Evolutionary conservation across 2,888 invertebrate genomes (phyloP).

Genomic region (Brachycybe producta): DNA sequence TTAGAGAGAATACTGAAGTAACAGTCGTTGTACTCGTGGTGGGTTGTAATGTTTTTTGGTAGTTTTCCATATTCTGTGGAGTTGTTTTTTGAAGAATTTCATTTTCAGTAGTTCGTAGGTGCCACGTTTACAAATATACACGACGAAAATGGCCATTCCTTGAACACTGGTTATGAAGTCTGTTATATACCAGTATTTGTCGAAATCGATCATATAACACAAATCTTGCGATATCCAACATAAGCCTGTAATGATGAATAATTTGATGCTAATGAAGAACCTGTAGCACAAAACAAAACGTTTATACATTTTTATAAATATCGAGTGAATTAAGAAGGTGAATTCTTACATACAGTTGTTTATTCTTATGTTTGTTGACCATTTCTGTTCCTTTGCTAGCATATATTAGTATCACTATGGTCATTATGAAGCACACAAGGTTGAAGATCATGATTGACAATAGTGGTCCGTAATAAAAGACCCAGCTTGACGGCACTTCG

Average conservation of each 20-base stretch:
- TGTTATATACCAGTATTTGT: background rate
- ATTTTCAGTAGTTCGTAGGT: background rate
- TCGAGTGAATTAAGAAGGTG: background rate
- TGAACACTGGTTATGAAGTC: background rate
- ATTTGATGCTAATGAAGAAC: background rate
- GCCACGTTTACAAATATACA: constrained; percentile 1
- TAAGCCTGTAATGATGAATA: constrained; percentile 3
- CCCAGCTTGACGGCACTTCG: background rate
- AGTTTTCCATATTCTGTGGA: too few relatives aligned
- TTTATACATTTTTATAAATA: background rate
- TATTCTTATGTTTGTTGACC: constrained; percentile 16
- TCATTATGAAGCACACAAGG: constrained; percentile 15
- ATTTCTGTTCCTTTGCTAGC: constrained; percentile 13
- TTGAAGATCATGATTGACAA: constrained; percentile 9
- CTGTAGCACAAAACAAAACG: too few relatives aligned
- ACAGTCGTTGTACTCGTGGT: too few relatives aligned
- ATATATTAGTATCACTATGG: constrained; percentile 7
- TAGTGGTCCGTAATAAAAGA: constrained; percentile 13
- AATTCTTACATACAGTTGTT: constrained; percentile 18
- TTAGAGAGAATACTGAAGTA: too few relatives aligned
- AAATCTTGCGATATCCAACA: background rate
- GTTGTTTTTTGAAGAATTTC: too few relatives aligned
- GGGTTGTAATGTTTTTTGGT: too few relatives aligned
- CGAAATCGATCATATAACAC: background rate
- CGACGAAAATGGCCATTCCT: constrained; percentile 6